Evolutionary conservation across 2,113 vertebrate species (phyloP).

Genomic region (Saccopteryx bilineata): DNA sequence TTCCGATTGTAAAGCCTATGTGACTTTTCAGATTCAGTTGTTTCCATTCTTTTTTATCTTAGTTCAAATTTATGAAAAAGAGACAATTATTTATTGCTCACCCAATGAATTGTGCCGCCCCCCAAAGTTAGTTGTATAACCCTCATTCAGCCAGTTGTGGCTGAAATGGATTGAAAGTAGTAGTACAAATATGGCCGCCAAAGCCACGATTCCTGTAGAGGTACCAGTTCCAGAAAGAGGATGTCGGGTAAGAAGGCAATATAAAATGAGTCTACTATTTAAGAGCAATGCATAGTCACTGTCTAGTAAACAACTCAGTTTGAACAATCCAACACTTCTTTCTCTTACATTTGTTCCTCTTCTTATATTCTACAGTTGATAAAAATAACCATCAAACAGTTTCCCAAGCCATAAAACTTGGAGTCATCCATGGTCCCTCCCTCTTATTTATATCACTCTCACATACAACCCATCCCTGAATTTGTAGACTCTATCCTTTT

Average conservation of each 20-base stretch:
- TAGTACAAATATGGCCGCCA: not conserved
- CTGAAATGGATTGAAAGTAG: not conserved
- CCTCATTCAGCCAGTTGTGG: not conserved
- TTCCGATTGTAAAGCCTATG: not conserved
- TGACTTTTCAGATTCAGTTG: conserved; percentile 25
- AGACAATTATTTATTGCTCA: not conserved
- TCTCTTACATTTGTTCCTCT: not conserved
- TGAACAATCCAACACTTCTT: not conserved
- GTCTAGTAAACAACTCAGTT: not conserved
- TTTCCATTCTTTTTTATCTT: not conserved
- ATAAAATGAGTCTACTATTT: not conserved
- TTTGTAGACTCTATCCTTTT: not conserved
- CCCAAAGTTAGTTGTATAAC: not conserved
- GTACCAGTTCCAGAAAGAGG: not conserved
- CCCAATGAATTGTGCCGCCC: not conserved
- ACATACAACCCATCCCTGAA: not conserved
- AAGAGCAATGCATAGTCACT: not conserved
- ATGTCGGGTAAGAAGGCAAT: not conserved
- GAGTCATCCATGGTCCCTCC: not conserved
- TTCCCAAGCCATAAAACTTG: not conserved
- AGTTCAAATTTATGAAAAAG: conserved; percentile 33
- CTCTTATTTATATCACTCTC: not conserved
- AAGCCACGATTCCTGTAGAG: not conserved
- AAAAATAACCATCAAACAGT: not conserved
- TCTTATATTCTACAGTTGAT: not conserved